A percentile compares a stretch with the other conserved stretches of the same genome.
phyloP scores from a whole-genome alignment of 2,113 vertebrate genomes.

The Chauna torquata region DNA sequence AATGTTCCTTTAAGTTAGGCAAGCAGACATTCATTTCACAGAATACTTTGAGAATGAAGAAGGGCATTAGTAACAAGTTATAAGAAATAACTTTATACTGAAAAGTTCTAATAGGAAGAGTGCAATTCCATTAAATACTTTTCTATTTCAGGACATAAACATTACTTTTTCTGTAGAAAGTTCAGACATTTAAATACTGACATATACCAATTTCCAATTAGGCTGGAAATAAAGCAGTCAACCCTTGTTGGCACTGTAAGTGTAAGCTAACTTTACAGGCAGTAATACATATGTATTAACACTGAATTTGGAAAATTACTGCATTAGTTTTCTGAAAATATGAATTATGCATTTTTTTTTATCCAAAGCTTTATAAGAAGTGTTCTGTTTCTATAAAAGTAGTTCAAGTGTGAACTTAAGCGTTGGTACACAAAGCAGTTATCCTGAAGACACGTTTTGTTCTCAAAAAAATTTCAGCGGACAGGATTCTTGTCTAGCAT shows the following conservation, averaged over 20 bases:
- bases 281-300: neutral
- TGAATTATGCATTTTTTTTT: neutral
- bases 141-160: neutral
- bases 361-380: neutral
- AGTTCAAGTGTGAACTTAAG: neutral
- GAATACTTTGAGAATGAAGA: neutral
- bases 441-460: neutral
- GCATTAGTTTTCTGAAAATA: neutral
- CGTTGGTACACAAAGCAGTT: neutral
- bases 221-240: neutral
- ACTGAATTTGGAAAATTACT: neutral
- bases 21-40: neutral
- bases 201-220: neutral
- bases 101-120: neutral
- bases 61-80: neutral
- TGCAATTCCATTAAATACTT: neutral
- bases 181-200: conserved; percentile 2
- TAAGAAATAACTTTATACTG: neutral
- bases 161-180: neutral
- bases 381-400: neutral
- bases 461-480: neutral
- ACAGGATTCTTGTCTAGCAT: neutral
- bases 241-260: neutral
- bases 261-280: neutral
- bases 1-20: neutral